These are phyloP conservation scores for Diadema setosum DNA, from an alignment of 35 echinoderm and acorn worm genomes.

Conservation along the genomic window DNA sequence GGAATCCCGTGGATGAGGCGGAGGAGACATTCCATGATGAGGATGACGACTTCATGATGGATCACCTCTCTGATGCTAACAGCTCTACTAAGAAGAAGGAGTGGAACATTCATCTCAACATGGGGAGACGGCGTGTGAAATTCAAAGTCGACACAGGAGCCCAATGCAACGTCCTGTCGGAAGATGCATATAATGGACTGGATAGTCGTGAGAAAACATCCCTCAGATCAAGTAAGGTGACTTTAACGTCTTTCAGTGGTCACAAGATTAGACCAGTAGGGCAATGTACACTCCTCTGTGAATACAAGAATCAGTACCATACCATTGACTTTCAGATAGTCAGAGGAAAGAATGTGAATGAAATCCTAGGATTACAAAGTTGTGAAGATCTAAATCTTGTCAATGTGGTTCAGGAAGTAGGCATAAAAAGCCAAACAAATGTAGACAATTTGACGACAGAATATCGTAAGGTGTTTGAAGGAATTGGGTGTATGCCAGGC, in stretches of 20 bases:
- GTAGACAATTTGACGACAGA: no score
- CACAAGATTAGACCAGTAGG: not conserved
- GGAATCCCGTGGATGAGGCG: not conserved
- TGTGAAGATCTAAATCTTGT: not conserved
- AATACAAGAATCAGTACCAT: not conserved
- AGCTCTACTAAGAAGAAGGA: no score
- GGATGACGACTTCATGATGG: not conserved
- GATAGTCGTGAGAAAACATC: not conserved
- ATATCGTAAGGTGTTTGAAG: constrained; percentile 8
- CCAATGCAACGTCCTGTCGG: constrained; percentile 25
- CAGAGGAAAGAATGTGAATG: not conserved
- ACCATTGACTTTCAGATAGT: not conserved
- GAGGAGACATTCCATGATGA: not conserved
- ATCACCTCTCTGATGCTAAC: no score
- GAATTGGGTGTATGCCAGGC: not conserved
- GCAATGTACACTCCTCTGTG: not conserved
- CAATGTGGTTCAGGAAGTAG: not conserved
- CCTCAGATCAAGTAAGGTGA: not conserved
- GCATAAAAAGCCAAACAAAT: not conserved
- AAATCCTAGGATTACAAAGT: not conserved
- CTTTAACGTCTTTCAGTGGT: not conserved
- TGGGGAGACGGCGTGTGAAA: not conserved
- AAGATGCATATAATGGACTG: not conserved
- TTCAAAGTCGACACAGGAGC: constrained; percentile 23
- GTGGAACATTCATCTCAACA: not conserved